Evolutionary conservation across 2,797 vertebrate species (phyloP), one percentile per base, ranked within the genome.

Genomic region (Perodicticus potto): DNA sequence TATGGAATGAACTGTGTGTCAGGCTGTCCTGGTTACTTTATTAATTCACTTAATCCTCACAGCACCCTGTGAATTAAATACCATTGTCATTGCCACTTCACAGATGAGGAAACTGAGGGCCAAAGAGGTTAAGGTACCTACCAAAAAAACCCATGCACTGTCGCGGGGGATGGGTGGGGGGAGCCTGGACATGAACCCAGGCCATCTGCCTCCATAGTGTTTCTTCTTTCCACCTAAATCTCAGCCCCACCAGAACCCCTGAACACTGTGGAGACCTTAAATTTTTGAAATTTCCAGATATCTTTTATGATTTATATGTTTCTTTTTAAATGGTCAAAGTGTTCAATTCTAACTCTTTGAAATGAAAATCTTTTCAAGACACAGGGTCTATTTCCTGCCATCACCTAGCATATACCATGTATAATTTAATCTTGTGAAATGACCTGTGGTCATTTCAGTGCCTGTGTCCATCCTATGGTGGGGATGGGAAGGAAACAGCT

Each of bases 81-180:
- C 57, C 77, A 20, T 45, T 55, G 17, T 73, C 88, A 76, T 49
- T 19, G 20, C 45, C 70, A 43, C 45, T 57, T 74, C 59, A 65
- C 61, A 87, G 43, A 67, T 74, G 40, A 80, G 70, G 84, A 89
- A 76, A 90, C 65, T 20, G 86, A 95, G 59, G 70, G 61, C 72
- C 92, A 95, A 89, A 97, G 90, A 97, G 83, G 88, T 88, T 92
- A 84, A 70, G 40, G 80, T 84, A 53, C 43, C 43, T 49, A 49
- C 63, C 65, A 61, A 86, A 95, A 74, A 55, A 86, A 95, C 72
- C 73, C 49, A 45, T 43, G 25, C 10, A 94, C 40, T 40, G 40
- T 40, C 40, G 78, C 74, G 49, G 34, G 20, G 40, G 20, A 16
- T 49, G 49, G 14, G 27, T 13, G 12, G 20, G 12, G 16, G 55